Evolutionary conservation across 2,113 vertebrate genomes (phyloP).

Genomic region (Gallinago jamesoni): DNA sequence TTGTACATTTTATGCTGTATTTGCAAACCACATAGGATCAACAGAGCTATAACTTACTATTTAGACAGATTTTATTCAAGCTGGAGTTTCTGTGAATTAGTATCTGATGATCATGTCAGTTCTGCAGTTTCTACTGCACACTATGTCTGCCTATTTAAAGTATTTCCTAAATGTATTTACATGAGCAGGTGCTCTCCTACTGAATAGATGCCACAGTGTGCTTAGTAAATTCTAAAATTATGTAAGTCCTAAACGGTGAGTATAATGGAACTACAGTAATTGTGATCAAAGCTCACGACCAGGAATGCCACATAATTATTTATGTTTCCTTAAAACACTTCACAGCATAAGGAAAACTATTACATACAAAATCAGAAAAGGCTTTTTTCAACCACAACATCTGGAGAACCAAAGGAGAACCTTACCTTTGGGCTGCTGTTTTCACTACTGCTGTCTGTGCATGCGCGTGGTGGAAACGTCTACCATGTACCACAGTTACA

Average conservation of each 20-base stretch:
- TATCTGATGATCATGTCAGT: neutral
- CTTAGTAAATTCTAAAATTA: neutral
- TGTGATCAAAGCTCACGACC: neutral
- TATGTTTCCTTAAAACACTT: neutral
- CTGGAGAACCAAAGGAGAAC: neutral
- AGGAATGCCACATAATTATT: neutral
- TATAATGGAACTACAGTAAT: neutral
- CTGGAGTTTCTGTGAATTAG: neutral
- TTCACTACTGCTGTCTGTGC: slow-evolving; percentile 74
- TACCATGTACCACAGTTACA: slow-evolving; percentile 85
- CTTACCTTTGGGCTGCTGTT: slow-evolving; percentile 91
- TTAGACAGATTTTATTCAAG: neutral
- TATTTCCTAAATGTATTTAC: neutral
- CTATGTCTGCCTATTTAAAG: neutral
- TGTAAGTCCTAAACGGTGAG: neutral
- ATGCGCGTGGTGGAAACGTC: slow-evolving; percentile 88
- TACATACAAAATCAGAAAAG: neutral
- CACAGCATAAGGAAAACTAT: neutral
- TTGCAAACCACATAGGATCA: neutral
- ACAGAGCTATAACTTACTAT: neutral
- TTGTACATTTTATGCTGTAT: neutral
- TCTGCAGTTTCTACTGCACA: neutral
- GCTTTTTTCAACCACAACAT: neutral
- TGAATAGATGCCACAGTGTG: neutral
- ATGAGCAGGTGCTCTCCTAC: neutral